Evolutionary conservation across 2,113 vertebrate species (phyloP), one percentile per base, ranked within the genome.

Genomic region (Callaeas wilsoni): DNA sequence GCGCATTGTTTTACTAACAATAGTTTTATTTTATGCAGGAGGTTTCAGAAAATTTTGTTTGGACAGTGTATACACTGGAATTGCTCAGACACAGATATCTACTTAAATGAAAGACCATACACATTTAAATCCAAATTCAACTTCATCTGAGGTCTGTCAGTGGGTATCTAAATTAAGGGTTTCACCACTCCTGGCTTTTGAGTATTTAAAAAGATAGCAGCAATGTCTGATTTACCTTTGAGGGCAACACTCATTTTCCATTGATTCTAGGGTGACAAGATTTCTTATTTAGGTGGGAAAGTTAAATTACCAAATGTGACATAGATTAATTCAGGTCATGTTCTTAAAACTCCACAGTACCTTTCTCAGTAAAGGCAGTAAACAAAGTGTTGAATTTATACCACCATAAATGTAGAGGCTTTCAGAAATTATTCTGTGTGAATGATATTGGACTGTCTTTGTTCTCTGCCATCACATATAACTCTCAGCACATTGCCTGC

Each of bases 11-110:
- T 91, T 84, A 53, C 50, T 92, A 90, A 33, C 67, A 85, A 33
- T 3, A 25, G 14, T 63, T 95, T 95, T 96, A 93, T 91, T 97
- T 91, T 90, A 86, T 52, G 35, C 46, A 77, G 53, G 44, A 75
- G 56, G 32, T 74, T 94, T 81, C 60, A 75, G 17, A 84, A 80
- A 84, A 64, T 33, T 87, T 69, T 87, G n/a, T 73, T 49, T 65
- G 59, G 87, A 84, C n/a, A 84, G 64, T 39, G 33, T 78, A 62
- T 63, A 33, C 33, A 81, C 42, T 84, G 78, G 42, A 89, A 95
- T 39, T 74, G 41, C 16, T 91, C n/a, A 77, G 63, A 90, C 32
- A 73, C 37, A 77, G n/a, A 23, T 73, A 80, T 57, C 55, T 41
- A 83, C 29, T 53, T 52, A 89, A 49, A 80, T 44, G 10, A 59